Evolutionary conservation across 1,140 invertebrate species (phyloP).

Genomic region (Diorhabda elongata): DNA sequence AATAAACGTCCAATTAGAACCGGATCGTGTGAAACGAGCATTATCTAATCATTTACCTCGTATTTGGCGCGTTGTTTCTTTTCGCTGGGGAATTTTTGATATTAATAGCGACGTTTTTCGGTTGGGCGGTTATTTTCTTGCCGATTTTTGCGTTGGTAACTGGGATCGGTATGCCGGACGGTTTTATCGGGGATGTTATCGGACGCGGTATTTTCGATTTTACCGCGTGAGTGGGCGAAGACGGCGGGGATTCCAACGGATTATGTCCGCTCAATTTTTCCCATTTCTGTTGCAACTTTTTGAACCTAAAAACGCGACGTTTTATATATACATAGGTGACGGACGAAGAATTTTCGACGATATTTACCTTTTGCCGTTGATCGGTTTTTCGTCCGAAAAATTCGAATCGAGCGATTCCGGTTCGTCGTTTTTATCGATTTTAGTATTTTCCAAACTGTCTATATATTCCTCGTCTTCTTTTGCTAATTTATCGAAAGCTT

Average conservation of each 20-base stretch:
- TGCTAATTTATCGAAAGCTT: slow-evolving; percentile 64
- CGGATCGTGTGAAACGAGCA: neutral
- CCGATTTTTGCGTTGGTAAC: slow-evolving; percentile 29
- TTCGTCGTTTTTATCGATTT: slow-evolving; percentile 5
- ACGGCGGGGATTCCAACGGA: slow-evolving; percentile 47
- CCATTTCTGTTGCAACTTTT: slow-evolving; percentile 80
- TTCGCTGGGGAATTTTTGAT: slow-evolving; percentile 27
- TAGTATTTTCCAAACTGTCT: slow-evolving; percentile 59
- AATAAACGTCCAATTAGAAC: slow-evolving; percentile 6
- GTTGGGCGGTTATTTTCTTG: slow-evolving; percentile 30
- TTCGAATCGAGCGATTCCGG: slow-evolving; percentile 44
- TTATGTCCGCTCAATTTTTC: slow-evolving; percentile 65
- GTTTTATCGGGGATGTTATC: slow-evolving; percentile 57
- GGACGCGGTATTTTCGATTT: slow-evolving; percentile 69
- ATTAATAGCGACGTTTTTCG: slow-evolving; percentile 8
- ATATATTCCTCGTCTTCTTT: slow-evolving; percentile 68
- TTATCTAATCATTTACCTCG: slow-evolving; percentile 17
- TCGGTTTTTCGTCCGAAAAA: slow-evolving; percentile 45
- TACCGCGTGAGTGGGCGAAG: slow-evolving; percentile 48
- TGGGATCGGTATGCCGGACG: slow-evolving; percentile 46
- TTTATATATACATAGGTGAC: too few species aligned
- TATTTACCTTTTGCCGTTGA: slow-evolving; percentile 44
- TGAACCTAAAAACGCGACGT: slow-evolving; percentile 53
- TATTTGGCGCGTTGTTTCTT: slow-evolving; percentile 20
- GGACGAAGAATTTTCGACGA: neutral